A percentile compares a stretch with the other conserved stretches of the same genome.
Evolutionary conservation across 30 jellyfish, hydroid and myxozoan genomes (phyloP).

Genomic region (Clytia hemisphaerica): DNA sequence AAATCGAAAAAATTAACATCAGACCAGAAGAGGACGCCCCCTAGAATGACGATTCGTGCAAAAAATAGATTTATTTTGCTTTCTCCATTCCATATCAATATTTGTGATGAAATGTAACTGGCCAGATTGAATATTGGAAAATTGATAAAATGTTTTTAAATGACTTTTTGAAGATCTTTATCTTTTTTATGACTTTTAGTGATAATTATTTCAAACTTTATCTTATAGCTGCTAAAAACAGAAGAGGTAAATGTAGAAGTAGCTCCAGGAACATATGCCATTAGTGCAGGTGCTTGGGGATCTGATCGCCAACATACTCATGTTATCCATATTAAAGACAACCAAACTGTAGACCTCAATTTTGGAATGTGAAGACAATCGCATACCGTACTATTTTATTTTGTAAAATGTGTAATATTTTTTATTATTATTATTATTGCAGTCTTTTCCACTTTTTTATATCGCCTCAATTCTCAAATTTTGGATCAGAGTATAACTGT

Average conservation of each 20-base stretch:
- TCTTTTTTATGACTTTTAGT: neutral
- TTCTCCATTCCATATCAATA: too few relatives aligned
- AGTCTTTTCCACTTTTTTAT: too few relatives aligned
- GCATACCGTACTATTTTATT: too few relatives aligned
- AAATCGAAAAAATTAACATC: too few relatives aligned
- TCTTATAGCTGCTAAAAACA: slow-evolving; percentile 7
- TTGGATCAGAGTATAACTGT: too few relatives aligned
- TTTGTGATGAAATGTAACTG: neutral
- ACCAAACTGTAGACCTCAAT: slow-evolving; percentile 73
- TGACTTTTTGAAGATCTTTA: neutral
- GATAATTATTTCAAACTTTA: neutral
- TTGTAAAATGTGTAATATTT: too few relatives aligned
- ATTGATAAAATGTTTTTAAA: neutral
- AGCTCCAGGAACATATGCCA: slow-evolving; percentile 94
- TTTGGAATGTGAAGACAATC: slow-evolving; percentile 61
- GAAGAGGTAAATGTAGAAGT: slow-evolving; percentile 70
- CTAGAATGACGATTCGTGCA: too few relatives aligned
- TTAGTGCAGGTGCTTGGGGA: slow-evolving; percentile 96
- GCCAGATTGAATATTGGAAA: neutral
- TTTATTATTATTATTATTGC: too few relatives aligned
- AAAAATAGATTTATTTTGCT: too few relatives aligned
- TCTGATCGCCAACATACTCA: slow-evolving; percentile 88
- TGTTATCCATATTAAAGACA: slow-evolving; percentile 66
- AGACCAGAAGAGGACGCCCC: too few relatives aligned
- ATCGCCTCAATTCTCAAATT: too few relatives aligned